A percentile compares a stretch with the other conserved stretches of the same genome.
Conservation (phyloP, 2,797 vertebrate genomes). For the Hyperoplus lanceolatus region DNA sequence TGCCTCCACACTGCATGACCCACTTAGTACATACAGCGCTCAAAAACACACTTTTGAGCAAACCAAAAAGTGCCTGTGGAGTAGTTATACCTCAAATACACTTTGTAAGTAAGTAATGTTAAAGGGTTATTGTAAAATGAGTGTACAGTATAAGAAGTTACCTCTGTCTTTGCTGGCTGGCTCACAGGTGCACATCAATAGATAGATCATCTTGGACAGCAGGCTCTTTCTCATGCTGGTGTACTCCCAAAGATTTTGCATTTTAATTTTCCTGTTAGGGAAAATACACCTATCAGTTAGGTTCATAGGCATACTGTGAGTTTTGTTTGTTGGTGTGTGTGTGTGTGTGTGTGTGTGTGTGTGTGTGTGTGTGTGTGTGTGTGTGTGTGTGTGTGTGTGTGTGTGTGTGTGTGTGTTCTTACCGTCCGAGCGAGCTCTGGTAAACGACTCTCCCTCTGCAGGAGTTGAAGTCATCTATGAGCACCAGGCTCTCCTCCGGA, state of each 20-base stretch:
- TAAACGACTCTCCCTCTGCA: conserved; percentile 63
- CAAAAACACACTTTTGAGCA: not conserved
- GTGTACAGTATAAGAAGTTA: not conserved
- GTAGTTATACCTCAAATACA: not conserved
- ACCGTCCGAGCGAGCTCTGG: conserved; percentile 76
- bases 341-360: too few species aligned
- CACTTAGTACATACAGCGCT: not conserved
- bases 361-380: too few species aligned
- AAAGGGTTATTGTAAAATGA: not conserved
- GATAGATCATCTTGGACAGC: conserved; percentile 75
- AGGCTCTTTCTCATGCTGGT: conserved; percentile 70
- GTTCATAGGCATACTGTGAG: too few species aligned
- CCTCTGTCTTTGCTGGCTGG: conserved; percentile 15
- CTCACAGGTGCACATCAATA: conserved; percentile 64
- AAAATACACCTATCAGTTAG: not conserved
- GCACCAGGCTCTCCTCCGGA: conserved; percentile 62
- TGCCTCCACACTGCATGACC: not conserved
- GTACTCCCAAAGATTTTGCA: conserved; percentile 74
- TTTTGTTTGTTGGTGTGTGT: too few species aligned
- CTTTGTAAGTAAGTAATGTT: not conserved
- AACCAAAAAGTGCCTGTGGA: not conserved
- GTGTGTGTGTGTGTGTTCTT: not conserved
- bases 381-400: too few species aligned
- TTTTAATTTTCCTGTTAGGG: conserved; percentile 62
- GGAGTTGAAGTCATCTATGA: conserved; percentile 72